Evolutionary conservation across 2,888 invertebrate species (phyloP), one percentile per base, ranked within the genome.

Genomic region (Syrista parreyssii): DNA sequence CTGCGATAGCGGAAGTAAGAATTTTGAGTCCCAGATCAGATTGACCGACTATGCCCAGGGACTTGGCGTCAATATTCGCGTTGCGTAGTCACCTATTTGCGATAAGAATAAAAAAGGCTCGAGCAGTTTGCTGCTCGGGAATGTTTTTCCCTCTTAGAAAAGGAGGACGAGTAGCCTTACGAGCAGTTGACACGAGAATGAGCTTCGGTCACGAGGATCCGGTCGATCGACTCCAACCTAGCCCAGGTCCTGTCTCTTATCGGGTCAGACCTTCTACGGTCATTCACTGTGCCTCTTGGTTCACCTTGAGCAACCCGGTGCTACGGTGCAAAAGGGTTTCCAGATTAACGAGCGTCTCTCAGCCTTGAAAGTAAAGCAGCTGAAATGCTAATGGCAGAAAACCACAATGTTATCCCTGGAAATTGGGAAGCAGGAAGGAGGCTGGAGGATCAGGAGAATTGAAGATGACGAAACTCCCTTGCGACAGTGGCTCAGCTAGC

Each of bases 1-100:
- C 31, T 68, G 55, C 75, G 76, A 77, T 77, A 76, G n/a, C 76
- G 75, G 75, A 77, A 79, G 23, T 23, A 55, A 55, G 55, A 55
- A 15, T 40, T 40, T 40, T 6, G 15, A 40, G 23, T 55, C 15
- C 2, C 55, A 15, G 55, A 9, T 23, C 23, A 55, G 15, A 55
- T 55, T 23, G 55, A 6, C 55, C 55, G 55, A 55, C 23, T 9
- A 23, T 23, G 55, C 9, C 55, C 2, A 55, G 23, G 55, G 55
- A 55, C 55, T 23, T 15, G 55, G 9, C 55, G 55, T 55, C 23
- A 23, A 55, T 55, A 55, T 55, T 55, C 55, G 23, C 55, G 9
- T 55, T 55, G 55, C 55, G 23, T 23, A 55, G 55, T 23, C 55
- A 55, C 55, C 55, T 2, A 55, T 9, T 23, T 23, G 15, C 15